Evolutionary conservation across 64 coral and sea anemone genomes (phyloP).

Genomic region (Actinia tenebrosa): DNA sequence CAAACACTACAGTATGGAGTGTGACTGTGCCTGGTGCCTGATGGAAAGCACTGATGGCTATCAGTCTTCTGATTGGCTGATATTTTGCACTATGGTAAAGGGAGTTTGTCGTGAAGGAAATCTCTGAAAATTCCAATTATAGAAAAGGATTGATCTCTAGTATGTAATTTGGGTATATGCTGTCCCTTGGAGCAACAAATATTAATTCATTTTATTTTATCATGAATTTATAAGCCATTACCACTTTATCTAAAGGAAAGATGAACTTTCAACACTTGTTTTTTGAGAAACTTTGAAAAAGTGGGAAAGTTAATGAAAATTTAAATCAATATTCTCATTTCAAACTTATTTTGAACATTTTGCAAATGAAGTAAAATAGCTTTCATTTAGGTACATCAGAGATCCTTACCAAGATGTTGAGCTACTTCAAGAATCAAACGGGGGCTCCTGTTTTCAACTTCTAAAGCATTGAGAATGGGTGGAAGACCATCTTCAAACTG

Average conservation of each 20-base stretch:
- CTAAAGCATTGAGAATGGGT: constrained; percentile 92
- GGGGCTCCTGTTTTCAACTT: constrained; percentile 81
- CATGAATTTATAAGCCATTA: too few species aligned
- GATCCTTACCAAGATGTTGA: constrained; percentile 93
- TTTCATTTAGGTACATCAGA: neutral
- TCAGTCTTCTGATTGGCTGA: neutral
- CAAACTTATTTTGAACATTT: neutral
- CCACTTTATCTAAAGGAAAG: neutral
- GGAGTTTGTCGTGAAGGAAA: too few species aligned
- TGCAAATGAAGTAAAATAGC: neutral
- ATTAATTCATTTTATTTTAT: too few species aligned
- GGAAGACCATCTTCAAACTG: constrained; percentile 96
- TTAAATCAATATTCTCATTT: too few species aligned
- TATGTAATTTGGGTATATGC: too few species aligned
- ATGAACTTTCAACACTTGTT: neutral
- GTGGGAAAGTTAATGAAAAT: too few species aligned
- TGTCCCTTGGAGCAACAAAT: too few species aligned
- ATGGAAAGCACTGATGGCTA: neutral
- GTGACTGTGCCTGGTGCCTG: too few species aligned
- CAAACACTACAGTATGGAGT: too few species aligned
- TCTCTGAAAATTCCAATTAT: too few species aligned
- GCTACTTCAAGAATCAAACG: constrained; percentile 94
- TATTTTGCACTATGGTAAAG: neutral
- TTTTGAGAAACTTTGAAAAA: too few species aligned
- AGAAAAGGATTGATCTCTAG: too few species aligned